Evolutionary conservation across 2,888 invertebrate species (phyloP), one percentile per base, ranked within the genome.

Genomic region (Clistopyga incitator): DNA sequence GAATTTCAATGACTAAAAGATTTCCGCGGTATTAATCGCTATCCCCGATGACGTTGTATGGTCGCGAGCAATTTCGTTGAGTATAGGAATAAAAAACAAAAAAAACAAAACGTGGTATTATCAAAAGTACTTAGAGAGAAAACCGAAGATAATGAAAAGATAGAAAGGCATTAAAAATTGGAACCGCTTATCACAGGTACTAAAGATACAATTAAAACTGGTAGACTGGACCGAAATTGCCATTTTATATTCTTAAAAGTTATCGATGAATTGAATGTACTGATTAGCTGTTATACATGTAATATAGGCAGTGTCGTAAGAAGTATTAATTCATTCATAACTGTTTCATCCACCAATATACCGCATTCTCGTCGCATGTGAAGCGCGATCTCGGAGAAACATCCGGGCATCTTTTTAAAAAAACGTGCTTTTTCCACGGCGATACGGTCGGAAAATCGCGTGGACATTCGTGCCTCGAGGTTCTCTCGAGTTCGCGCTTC

Each of bases 271-370:
- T 83, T 84, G 78, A 64, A 78, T 71, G 77, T 84, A 80, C 81
- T 82, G 70, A 38, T 77, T 79, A 86, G 82, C 75, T 80, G 79
- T 83, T 78, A 64, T 38, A 84, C 83, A 83, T 82, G 82, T 80
- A 83, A 87, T 88, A 86, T 87, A 90, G 90, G 90, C 90, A 90
- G 90, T 90, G 89, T 89, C 82, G 82, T 86, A 86, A 89, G 87
- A 77, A 79, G 50, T 78, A 77, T 52, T 82, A 59, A 78, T 72
- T 82, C 84, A 81, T 78, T 78, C 75, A 77, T 68, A 56, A 78
- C 67, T 15, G 56, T 78, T 59, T 68, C 56, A 76, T 84, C 56
- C 75, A 68, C 65, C 81, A 67, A 65, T 81, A 75, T 45, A 56
- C 42, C 70, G 64, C 56, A 77, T 67, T 81, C 77, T 78, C 81